Evolutionary conservation across 2,797 vertebrate genomes (phyloP).

Genomic region (Poliocrania exsul): DNA sequence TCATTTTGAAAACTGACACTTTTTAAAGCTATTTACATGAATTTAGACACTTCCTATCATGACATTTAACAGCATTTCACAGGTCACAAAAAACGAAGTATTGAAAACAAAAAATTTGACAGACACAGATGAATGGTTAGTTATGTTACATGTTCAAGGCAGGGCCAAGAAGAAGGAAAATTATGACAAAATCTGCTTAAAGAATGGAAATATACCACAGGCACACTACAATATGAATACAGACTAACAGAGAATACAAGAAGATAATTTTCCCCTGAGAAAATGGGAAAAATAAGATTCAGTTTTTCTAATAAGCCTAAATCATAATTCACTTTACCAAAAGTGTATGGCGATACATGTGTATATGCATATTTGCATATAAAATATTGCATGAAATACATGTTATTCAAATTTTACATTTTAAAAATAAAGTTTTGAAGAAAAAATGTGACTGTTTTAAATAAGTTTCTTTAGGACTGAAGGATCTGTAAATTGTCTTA

Average conservation of each 20-base stretch:
- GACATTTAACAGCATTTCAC: neutral
- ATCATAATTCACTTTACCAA: neutral
- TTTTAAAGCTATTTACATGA: neutral
- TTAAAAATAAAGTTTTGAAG: neutral
- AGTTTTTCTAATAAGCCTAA: neutral
- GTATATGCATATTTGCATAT: neutral
- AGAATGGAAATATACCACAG: neutral
- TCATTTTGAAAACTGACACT: neutral
- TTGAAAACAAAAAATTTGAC: neutral
- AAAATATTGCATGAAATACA: neutral
- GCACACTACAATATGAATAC: neutral
- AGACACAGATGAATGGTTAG: neutral
- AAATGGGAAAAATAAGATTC: neutral
- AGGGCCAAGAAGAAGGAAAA: neutral
- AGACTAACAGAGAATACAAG: neutral
- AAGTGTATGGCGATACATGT: neutral
- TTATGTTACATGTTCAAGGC: neutral
- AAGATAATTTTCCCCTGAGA: neutral
- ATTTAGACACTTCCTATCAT: neutral
- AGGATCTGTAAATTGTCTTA: neutral
- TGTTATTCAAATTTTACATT: neutral
- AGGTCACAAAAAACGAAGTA: neutral
- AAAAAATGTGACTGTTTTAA: neutral
- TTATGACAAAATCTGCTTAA: neutral
- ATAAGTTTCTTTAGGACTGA: neutral